Conservation (phyloP, 2,113 vertebrate species). For the Sinocyclocheilus anshuiensis region DNA sequence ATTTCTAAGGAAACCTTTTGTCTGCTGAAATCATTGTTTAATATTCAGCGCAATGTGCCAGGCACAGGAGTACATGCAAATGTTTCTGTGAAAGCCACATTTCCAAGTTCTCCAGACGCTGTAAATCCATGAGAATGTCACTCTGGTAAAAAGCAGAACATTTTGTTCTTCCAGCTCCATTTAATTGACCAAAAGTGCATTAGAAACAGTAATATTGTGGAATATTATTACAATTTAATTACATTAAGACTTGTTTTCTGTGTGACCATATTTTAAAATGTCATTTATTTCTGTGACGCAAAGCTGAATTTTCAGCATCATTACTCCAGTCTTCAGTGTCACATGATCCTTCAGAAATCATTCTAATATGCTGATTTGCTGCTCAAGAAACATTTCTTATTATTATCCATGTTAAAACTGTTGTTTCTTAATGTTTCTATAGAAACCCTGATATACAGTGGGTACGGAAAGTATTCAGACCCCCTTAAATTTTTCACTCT, state of each 20-base stretch:
- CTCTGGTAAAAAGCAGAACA: not conserved
- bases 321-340: not conserved
- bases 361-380: not conserved
- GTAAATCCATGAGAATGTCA: not conserved
- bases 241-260: not conserved
- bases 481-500: no score
- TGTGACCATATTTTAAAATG: not conserved
- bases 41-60: slow-evolving; percentile 26
- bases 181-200: not conserved
- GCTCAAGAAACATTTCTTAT: no score
- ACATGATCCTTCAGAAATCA: not conserved
- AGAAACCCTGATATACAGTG: no score
- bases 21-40: slow-evolving; percentile 17
- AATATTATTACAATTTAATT: not conserved
- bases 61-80: not conserved
- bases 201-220: not conserved
- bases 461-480: no score
- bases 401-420: no score
- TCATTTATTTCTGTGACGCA: not conserved
- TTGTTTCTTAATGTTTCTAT: no score
- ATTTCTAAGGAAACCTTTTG: slow-evolving; percentile 1
- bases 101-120: not conserved
- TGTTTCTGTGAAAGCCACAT: not conserved
- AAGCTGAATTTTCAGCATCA: not conserved
- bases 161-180: not conserved